These are phyloP conservation scores for Cantharis flavilabris DNA, from an alignment of 2,888 invertebrate species.

Conservation along the genomic window DNA sequence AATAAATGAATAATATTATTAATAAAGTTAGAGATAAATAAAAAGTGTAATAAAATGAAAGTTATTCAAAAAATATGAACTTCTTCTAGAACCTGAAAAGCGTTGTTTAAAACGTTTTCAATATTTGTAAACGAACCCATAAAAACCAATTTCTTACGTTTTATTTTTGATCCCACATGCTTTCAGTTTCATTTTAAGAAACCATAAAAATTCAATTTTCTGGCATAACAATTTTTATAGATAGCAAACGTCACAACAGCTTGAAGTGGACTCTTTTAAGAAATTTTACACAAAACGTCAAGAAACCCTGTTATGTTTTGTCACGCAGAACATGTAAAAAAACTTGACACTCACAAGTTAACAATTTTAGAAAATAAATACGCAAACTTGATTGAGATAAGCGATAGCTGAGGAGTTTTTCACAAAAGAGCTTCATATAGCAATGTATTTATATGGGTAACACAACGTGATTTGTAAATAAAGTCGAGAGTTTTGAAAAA, in stretches of 20 bases:
- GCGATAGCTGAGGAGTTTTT: neutral
- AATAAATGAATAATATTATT: neutral
- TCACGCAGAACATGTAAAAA: neutral
- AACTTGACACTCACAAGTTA: neutral
- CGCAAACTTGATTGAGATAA: neutral
- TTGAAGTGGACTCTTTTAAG: neutral
- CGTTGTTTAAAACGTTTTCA: neutral
- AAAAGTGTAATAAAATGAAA: neutral
- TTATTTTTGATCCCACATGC: constrained; percentile 1
- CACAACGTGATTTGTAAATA: neutral
- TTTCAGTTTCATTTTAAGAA: neutral
- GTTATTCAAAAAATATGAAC: neutral
- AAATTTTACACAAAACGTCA: neutral
- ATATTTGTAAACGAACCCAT: neutral
- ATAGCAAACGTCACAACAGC: neutral
- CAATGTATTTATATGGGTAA: neutral
- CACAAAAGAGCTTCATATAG: neutral
- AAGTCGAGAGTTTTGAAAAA: neutral
- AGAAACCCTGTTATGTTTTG: neutral
- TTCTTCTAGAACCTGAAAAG: neutral
- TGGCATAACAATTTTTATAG: constrained; percentile 2
- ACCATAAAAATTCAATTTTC: constrained; percentile 2
- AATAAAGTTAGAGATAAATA: neutral
- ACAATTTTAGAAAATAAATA: neutral
- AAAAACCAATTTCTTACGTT: neutral